Percentiles rank a stretch among this genome's conserved stretches.
Evolutionary conservation across 2,888 invertebrate species (phyloP).

Genomic region (Meteorus colon): DNA sequence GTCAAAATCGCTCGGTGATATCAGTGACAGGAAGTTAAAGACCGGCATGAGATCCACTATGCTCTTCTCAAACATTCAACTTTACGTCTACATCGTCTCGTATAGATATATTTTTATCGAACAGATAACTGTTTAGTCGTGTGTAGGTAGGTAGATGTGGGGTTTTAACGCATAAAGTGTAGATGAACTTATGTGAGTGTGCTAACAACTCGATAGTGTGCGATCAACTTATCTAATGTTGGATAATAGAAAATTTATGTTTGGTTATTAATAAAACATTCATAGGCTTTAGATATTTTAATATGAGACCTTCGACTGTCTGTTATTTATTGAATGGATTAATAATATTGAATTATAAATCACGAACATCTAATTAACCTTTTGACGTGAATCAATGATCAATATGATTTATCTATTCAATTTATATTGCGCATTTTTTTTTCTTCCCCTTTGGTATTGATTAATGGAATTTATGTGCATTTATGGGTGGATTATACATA

Average conservation of each 20-base stretch:
- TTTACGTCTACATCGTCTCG: slow-evolving; percentile 18
- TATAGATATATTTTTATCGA: slow-evolving; percentile 27
- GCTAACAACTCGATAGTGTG: slow-evolving; percentile 26
- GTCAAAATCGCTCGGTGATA: slow-evolving; percentile 47
- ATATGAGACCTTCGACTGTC: not conserved
- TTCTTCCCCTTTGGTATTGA: not conserved
- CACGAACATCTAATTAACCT: not conserved
- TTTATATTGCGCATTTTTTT: not conserved
- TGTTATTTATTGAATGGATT: not conserved
- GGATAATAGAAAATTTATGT: slow-evolving; percentile 3
- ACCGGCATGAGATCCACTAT: slow-evolving; percentile 41
- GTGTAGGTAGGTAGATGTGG: slow-evolving; percentile 15
- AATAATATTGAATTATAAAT: not conserved
- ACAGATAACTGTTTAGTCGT: slow-evolving; percentile 33
- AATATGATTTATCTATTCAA: not conserved
- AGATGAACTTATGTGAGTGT: slow-evolving; percentile 11
- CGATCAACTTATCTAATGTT: slow-evolving; percentile 1
- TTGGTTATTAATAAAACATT: slow-evolving; percentile 2
- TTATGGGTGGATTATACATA: not conserved
- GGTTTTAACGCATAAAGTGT: slow-evolving; percentile 24
- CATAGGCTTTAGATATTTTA: not conserved
- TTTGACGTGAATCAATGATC: not conserved
- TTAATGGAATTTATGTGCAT: not conserved
- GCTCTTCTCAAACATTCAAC: slow-evolving; percentile 35
- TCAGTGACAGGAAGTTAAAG: slow-evolving; percentile 53